Conservation (phyloP, 1,140 invertebrate species). For the Melanaphis sacchari region DNA sequence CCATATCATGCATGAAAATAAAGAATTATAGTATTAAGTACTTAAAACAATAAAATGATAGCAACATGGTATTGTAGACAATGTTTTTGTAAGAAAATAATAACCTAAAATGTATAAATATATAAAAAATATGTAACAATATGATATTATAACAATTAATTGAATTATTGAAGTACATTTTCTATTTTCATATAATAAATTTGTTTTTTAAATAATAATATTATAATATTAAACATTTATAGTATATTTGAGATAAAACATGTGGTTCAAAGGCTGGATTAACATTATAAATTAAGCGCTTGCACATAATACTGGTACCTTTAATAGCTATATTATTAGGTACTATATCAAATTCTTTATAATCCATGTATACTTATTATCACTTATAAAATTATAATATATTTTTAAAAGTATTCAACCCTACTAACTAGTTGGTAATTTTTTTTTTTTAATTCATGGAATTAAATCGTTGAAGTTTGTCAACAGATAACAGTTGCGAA, state of each 20-base stretch:
- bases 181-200: not conserved
- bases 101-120: not conserved
- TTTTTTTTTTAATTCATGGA: not conserved
- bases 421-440: not conserved
- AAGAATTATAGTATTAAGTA: slow-evolving; percentile 14
- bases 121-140: not conserved
- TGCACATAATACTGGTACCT: not conserved
- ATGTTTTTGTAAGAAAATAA: not conserved
- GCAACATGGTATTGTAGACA: not conserved
- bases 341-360: not conserved
- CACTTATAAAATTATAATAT: not conserved
- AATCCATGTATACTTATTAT: not conserved
- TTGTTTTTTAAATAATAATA: not conserved
- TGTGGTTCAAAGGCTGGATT: not conserved
- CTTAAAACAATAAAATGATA: not conserved
- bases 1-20: not conserved
- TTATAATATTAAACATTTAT: not conserved
- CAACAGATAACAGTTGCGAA: no score
- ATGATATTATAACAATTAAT: not conserved
- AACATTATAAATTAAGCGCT: not conserved
- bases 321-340: not conserved
- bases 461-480: not conserved
- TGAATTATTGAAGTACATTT: not conserved
- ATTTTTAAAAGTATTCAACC: not conserved
- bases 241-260: not conserved